Evolutionary conservation across 2,113 vertebrate genomes (phyloP).

Genomic region (Trinectes maculatus): DNA sequence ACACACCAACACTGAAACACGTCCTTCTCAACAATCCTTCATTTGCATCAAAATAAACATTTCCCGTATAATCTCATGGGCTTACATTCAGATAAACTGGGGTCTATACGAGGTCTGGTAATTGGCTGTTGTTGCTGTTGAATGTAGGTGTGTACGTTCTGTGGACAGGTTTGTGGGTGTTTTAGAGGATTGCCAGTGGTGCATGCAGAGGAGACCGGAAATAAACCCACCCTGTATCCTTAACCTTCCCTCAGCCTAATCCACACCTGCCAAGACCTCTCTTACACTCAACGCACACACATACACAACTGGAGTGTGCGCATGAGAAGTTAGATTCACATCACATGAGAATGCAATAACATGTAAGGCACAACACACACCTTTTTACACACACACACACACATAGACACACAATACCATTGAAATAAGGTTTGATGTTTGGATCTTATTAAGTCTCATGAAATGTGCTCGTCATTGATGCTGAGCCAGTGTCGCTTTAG

Average conservation of each 20-base stretch:
- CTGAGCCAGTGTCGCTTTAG: neutral
- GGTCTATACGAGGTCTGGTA: neutral
- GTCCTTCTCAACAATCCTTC: constrained; percentile 17
- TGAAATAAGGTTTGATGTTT: no score
- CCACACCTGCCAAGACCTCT: constrained; percentile 16
- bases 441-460: no score
- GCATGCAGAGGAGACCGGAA: constrained; percentile 51
- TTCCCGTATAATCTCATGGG: neutral
- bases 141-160: neutral
- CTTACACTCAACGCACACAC: neutral
- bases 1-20: constrained; percentile 26
- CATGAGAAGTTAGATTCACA: neutral
- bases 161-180: constrained; percentile 38
- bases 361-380: no score
- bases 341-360: no score
- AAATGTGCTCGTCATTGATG: constrained; percentile 21
- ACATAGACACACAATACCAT: no score
- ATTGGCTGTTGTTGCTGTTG: constrained; percentile 1
- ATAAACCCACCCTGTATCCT: constrained; percentile 49
- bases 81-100: neutral
- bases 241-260: constrained; percentile 42
- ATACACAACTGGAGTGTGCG: no score
- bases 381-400: neutral
- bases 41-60: constrained; percentile 27
- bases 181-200: constrained; percentile 65